Percentiles rank a stretch among this genome's conserved stretches.
phyloP scores from a whole-genome alignment of 2,888 invertebrate species.

The Lissonota sp. region DNA sequence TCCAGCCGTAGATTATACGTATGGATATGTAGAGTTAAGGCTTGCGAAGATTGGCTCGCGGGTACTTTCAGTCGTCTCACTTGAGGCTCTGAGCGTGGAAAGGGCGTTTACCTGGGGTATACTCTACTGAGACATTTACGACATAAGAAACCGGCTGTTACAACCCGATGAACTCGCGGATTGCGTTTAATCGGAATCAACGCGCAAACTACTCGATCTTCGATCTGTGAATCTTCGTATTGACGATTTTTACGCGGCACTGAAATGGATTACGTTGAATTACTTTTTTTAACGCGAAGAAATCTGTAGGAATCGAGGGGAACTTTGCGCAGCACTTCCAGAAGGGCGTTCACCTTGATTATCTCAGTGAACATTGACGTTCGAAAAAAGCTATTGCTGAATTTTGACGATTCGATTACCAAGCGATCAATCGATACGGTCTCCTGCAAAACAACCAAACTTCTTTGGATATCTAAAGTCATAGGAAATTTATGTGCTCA shows the following conservation, averaged over 20 bases:
- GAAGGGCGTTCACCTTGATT: conserved; percentile 43
- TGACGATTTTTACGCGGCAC: background rate
- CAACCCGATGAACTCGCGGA: background rate
- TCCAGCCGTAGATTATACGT: conserved; percentile 12
- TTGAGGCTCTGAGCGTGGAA: conserved; percentile 47
- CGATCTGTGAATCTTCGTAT: background rate
- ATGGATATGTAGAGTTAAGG: conserved; percentile 1
- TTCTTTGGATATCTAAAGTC: background rate
- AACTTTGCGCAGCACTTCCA: background rate
- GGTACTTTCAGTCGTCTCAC: conserved; percentile 46
- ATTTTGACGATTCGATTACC: conserved; percentile 1
- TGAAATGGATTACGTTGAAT: background rate
- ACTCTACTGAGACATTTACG: conserved; percentile 51
- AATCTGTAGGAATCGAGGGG: background rate
- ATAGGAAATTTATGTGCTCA: background rate
- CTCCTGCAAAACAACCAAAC: background rate
- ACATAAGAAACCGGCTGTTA: conserved; percentile 31
- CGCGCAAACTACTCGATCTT: background rate
- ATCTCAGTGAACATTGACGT: background rate
- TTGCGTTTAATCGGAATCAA: background rate
- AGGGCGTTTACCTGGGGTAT: conserved; percentile 68
- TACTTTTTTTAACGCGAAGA: background rate
- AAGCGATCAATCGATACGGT: background rate
- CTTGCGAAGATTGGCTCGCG: conserved; percentile 45
- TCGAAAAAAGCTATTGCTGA: background rate